Percentiles rank a stretch among this genome's conserved stretches.
Evolutionary conservation across 2,797 vertebrate genomes (phyloP).

Genomic region (Ctenopoma multispine): DNA sequence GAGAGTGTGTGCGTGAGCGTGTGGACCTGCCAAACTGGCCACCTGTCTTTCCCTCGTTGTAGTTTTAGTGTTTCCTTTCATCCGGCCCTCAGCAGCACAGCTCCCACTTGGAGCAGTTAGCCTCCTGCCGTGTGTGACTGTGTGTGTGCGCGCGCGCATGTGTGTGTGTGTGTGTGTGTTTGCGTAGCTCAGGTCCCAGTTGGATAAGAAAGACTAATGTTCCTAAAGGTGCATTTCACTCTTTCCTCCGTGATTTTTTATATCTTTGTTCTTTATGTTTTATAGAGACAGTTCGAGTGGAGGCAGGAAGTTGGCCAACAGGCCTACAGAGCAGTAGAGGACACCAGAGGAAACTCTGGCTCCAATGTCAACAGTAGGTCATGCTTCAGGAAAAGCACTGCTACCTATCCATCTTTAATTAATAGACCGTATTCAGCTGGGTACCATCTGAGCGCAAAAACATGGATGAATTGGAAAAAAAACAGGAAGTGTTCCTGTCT

Average conservation of each 20-base stretch:
- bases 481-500: constrained; percentile 73
- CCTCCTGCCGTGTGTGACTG: constrained; percentile 71
- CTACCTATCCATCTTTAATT: constrained; percentile 81
- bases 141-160: constrained; percentile 52
- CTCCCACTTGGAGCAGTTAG: constrained; percentile 82
- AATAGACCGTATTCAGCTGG: constrained; percentile 77
- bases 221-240: constrained; percentile 81
- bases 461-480: constrained; percentile 70
- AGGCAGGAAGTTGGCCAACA: constrained; percentile 81
- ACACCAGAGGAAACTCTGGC: constrained; percentile 77
- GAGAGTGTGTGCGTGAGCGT: constrained; percentile 38
- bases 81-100: constrained; percentile 81
- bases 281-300: constrained; percentile 80
- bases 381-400: constrained; percentile 73
- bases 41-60: constrained; percentile 82
- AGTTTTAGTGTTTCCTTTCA: constrained; percentile 86
- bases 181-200: constrained; percentile 67
- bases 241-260: constrained; percentile 76
- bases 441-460: constrained; percentile 71
- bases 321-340: constrained; percentile 72
- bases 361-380: constrained; percentile 82
- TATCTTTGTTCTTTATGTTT: constrained; percentile 83
- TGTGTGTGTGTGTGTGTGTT: constrained; percentile 52
- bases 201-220: constrained; percentile 79
- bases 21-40: constrained; percentile 79